Evolutionary conservation across 2,797 vertebrate genomes (phyloP), one percentile per base, ranked within the genome.

Genomic region (Artibeus jamaicensis): DNA sequence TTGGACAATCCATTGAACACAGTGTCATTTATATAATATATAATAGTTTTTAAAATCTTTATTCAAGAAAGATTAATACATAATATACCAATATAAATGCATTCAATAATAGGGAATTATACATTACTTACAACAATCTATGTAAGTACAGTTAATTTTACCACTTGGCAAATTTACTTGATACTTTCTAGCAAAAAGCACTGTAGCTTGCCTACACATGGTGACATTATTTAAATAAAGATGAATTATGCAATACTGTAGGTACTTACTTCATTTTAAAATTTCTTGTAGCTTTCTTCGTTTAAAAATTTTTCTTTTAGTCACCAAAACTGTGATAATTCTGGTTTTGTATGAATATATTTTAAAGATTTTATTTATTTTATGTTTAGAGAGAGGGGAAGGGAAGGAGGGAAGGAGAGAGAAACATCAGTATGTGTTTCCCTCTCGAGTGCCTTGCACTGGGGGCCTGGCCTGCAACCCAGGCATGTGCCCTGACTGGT

Each of bases 21-120:
- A 18, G 21, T 79, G 74, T 95, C 81, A 81, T 93, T 95, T 97
- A 96, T 82, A 77, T 59, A 93, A 68, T 82, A 82, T n/a, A n/a
- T n/a, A n/a, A n/a, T n/a, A 7, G 3, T n/a, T 77, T 88, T 73
- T 67, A 7, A 74, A 70, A 74, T 87, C 6, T 55, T 73, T 39
- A 37, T n/a, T 83, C 48, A 48, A 44, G 39, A 85, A 89, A 32
- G n/a, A 83, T 92, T 62, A 92, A 44, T 67, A 14, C 22, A 57
- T 8, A 67, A 57, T 19, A 46, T 4, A 89, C 10, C n/a, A 84
- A 5, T 65, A 46, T 22, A 57, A 68, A 74, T 87, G 50, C 1
- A 32, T n/a, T 74, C 44, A 53, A 21, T 55, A 89, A 37, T 34
- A 74, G 34, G 15, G 21, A 67, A 37, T 9, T 62, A 21, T 73